Evolutionary conservation across 2,888 invertebrate genomes (phyloP), one percentile per base, ranked within the genome.

Genomic region (Macrophya annulata): DNA sequence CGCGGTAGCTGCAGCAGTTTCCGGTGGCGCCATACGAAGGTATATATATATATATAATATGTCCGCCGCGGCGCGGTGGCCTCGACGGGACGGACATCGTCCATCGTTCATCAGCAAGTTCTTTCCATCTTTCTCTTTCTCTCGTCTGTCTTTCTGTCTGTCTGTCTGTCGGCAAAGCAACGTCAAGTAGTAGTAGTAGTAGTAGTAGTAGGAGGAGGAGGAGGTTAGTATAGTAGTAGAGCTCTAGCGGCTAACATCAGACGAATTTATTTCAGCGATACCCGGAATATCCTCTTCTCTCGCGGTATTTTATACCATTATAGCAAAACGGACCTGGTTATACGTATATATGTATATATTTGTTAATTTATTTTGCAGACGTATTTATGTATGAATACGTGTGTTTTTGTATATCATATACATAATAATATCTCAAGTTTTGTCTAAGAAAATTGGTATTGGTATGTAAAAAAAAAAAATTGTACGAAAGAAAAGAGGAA

Each of bases 181-280:
- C 15, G 68, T 25, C 15, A 37, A 25, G 68, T 31, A 68, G 68
- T 31, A 31, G n/a, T 43, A 17, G 40, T n/a, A n/a, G 9, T 12
- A 12, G 65, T 65, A 31, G 10, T 12, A 10, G 10, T 72, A 45
- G 8, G 10, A 12, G 25, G 31, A 45, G 8, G 10, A 12, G 25
- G 31, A 31, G 31, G 31, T 74, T 51, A 2, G 51, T 77, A 31
- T 77, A 43, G 21, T 40, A 43, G 81, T 81, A 79, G 15, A 40
- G 4, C 40, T 9, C 31, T 55, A 21, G 77, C 77, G 81, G 81
- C 43, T 51, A 81, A 81, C 37, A 81, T 81, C 59, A 81, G 62
- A 81, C 81, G 81, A 62, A 81, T 45, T 81, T 81, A 81, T 81
- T 81, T 81, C 62, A 81, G 40, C 59, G 21, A 43, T 81, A 62